Percentiles rank a stretch among this genome's conserved stretches.
These are phyloP conservation scores for Pristiophorus japonicus DNA, from an alignment of 2,113 vertebrate species.

Conservation along the genomic window DNA sequence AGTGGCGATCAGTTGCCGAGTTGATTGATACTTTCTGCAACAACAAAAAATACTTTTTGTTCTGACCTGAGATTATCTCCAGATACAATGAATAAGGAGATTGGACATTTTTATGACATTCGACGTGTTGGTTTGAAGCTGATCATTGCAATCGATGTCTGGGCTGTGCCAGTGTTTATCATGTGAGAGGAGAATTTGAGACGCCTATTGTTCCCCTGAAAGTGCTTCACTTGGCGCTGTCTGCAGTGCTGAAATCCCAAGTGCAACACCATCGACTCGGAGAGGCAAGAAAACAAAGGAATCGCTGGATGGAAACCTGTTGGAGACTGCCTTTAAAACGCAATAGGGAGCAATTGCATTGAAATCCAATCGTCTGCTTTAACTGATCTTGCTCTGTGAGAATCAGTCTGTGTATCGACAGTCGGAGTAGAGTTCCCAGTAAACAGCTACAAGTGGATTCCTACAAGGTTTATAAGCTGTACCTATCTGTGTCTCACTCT, in stretches of 20 bases:
- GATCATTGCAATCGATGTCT: background rate
- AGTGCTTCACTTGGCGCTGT: background rate
- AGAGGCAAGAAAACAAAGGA: background rate
- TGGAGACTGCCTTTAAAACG: background rate
- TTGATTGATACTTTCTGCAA: background rate
- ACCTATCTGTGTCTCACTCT: background rate
- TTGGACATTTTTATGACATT: background rate
- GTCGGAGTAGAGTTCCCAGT: background rate
- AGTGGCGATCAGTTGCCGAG: background rate
- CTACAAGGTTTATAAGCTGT: background rate
- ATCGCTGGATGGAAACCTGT: background rate
- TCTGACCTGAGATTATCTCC: background rate
- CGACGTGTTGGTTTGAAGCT: background rate
- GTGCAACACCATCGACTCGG: background rate
- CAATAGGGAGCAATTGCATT: background rate
- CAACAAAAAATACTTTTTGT: background rate
- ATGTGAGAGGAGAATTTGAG: background rate
- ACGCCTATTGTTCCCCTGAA: background rate
- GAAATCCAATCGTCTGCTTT: background rate
- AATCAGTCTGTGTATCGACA: background rate
- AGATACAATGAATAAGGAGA: background rate
- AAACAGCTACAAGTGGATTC: conserved; percentile 14
- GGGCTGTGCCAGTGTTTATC: background rate
- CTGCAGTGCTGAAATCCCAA: conserved; percentile 22
- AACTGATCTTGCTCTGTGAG: background rate